Conservation (phyloP, 2,797 vertebrate species). For the Myiothlypis coronata region DNA sequence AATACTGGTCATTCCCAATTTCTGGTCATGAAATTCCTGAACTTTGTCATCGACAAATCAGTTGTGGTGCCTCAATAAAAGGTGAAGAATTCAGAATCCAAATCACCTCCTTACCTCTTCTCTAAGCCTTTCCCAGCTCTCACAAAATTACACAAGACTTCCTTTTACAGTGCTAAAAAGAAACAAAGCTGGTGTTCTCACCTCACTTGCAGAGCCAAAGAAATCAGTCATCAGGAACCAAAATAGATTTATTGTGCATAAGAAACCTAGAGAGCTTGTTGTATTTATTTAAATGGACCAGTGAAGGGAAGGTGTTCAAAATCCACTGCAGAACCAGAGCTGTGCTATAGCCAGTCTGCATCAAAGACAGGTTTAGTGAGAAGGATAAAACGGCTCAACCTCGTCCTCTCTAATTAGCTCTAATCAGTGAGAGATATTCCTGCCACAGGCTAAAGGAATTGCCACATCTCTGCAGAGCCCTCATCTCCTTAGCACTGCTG, state of each 20-base stretch:
- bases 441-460: conserved; percentile 24
- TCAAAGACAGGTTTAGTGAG: conserved; percentile 18
- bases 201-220: background rate
- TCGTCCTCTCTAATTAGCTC: background rate
- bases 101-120: background rate
- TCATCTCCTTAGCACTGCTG: background rate
- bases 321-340: background rate
- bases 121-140: background rate
- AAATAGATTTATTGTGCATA: conserved; percentile 26
- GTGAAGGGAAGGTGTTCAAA: background rate
- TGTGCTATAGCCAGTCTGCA: background rate
- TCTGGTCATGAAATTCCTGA: background rate
- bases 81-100: background rate
- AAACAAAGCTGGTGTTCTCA: conserved; percentile 39
- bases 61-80: background rate
- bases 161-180: conserved; percentile 9
- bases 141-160: conserved; percentile 7
- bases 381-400: background rate
- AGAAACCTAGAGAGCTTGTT: background rate
- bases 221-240: conserved; percentile 33
- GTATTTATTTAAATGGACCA: conserved; percentile 18
- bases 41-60: background rate
- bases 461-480: background rate
- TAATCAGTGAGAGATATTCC: conserved; percentile 23
- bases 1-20: background rate